A percentile compares a stretch with the other conserved stretches of the same genome.
Conservation (phyloP, 2,888 invertebrate species). For the Argyra leucocephala region DNA sequence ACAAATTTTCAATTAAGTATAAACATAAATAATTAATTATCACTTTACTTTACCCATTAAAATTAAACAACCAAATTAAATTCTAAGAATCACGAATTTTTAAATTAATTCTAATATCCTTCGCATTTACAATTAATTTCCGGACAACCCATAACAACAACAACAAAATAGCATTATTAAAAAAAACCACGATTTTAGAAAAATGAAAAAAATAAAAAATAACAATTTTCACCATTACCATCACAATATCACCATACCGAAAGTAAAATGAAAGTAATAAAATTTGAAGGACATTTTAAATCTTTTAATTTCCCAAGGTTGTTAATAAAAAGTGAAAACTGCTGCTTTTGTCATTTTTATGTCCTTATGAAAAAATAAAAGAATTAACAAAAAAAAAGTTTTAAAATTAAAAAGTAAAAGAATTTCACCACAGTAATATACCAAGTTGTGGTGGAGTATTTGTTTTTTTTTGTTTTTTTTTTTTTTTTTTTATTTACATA, state of each 20-base stretch:
- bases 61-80: too few relatives aligned
- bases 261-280: neutral
- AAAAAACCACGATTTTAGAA: neutral
- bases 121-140: neutral
- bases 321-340: slow-evolving; percentile 1
- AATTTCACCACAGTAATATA: too few relatives aligned
- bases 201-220: neutral
- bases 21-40: too few relatives aligned
- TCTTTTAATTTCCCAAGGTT: slow-evolving; percentile 3
- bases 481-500: too few relatives aligned
- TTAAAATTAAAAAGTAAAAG: too few relatives aligned
- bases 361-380: neutral
- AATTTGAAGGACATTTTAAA: neutral
- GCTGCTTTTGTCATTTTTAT: neutral
- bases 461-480: too few relatives aligned
- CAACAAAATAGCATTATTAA: neutral
- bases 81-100: too few relatives aligned
- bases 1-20: too few relatives aligned
- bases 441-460: too few relatives aligned
- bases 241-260: too few relatives aligned
- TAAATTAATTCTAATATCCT: neutral
- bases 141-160: neutral
- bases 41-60: too few relatives aligned
- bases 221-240: too few relatives aligned
- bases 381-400: neutral